phyloP scores from a whole-genome alignment of 2,888 invertebrate species.

The Trichogramma evanescens region DNA sequence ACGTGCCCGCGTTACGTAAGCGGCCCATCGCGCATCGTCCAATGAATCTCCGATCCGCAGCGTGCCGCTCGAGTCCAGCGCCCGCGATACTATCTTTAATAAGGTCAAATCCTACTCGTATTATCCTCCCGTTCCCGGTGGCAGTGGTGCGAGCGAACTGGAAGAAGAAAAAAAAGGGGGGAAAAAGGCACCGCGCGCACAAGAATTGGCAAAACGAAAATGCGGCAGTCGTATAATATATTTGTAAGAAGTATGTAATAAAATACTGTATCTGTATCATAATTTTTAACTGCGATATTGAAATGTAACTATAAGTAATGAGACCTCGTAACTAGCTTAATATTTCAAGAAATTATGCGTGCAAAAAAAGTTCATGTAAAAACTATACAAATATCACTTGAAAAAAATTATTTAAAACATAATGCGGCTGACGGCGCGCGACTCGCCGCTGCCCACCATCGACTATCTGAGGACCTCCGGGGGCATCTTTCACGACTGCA shows the following conservation, averaged over 20 bases:
- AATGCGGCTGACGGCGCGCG: constrained; percentile 59
- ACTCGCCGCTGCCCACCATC: constrained; percentile 59
- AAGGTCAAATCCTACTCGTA: no score
- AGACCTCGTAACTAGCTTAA: no score
- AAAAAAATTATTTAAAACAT: constrained; percentile 36
- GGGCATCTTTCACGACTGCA: constrained; percentile 63
- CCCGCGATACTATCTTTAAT: no score
- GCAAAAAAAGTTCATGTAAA: no score
- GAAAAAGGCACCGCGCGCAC: neutral
- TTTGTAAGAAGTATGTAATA: no score
- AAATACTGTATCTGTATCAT: no score
- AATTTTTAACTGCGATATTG: no score
- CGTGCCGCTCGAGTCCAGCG: neutral
- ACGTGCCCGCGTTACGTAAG: neutral
- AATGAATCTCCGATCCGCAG: neutral
- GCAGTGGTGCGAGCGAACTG: neutral
- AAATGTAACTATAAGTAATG: no score
- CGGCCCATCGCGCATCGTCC: neutral
- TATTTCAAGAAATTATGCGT: no score
- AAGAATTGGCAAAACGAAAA: neutral
- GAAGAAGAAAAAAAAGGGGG: neutral
- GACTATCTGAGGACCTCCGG: constrained; percentile 59
- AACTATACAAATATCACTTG: no score
- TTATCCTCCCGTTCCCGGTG: no score
- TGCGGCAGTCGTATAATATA: no score